A percentile compares a stretch with the other conserved stretches of the same genome.
These are phyloP conservation scores for Falcaria lacertinaria DNA, from an alignment of 2,888 invertebrate species.

Conservation along the genomic window DNA sequence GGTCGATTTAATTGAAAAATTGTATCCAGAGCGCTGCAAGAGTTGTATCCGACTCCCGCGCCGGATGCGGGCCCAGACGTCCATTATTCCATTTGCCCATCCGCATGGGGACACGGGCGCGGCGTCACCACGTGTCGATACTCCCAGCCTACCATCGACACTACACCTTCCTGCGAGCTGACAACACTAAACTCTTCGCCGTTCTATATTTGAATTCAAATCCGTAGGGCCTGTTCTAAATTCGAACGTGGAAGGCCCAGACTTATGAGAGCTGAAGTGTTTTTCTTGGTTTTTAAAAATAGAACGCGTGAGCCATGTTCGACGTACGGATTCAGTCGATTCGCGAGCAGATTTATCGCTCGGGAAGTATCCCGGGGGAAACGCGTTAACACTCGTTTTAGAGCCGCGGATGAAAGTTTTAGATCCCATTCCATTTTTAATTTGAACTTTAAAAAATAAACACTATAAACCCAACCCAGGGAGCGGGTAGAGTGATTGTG, in stretches of 20 bases:
- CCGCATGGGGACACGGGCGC: conserved; percentile 67
- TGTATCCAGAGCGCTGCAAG: conserved; percentile 76
- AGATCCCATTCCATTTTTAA: conserved; percentile 63
- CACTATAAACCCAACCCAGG: conserved; percentile 18
- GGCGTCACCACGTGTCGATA: conserved; percentile 62
- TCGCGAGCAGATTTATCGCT: conserved; percentile 70
- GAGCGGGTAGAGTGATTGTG: no score
- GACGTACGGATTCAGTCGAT: conserved; percentile 58
- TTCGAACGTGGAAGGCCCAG: conserved; percentile 31
- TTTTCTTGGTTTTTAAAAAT: conserved; percentile 63
- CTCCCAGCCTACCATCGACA: neutral
- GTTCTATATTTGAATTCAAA: conserved; percentile 57
- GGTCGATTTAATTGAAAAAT: conserved; percentile 79
- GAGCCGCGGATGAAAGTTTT: conserved; percentile 70
- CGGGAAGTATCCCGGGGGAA: conserved; percentile 52
- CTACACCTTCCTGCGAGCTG: conserved; percentile 17
- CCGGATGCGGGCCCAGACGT: conserved; percentile 79
- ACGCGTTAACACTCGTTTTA: conserved; percentile 67
- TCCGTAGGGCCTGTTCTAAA: conserved; percentile 53
- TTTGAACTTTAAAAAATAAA: conserved; percentile 52
- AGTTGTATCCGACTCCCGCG: conserved; percentile 74
- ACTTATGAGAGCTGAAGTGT: conserved; percentile 47
- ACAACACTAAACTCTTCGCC: conserved; percentile 33
- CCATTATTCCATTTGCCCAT: conserved; percentile 79
- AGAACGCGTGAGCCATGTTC: conserved; percentile 59